These are phyloP conservation scores for Polylopha cassiicola DNA, from an alignment of 2,888 invertebrate species.

Conservation along the genomic window DNA sequence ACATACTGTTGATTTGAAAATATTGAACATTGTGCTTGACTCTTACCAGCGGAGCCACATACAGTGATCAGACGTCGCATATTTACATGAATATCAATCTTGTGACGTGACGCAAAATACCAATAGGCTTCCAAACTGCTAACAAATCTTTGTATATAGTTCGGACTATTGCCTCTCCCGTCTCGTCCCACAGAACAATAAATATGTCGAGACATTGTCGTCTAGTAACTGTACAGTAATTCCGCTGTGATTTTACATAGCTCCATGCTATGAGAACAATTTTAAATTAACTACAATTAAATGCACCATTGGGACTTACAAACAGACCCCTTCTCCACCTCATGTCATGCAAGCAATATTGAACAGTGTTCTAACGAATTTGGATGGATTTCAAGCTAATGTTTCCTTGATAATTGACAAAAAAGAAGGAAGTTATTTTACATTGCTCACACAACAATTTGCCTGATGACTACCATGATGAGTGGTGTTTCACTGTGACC, in stretches of 20 bases:
- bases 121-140: no score
- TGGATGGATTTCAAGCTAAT: constrained; percentile 42
- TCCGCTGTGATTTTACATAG: no score
- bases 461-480: no score
- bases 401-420: constrained; percentile 29
- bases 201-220: no score
- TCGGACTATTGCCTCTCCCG: no score
- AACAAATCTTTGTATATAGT: no score
- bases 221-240: no score
- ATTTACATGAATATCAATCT: no score
- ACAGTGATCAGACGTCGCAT: no score
- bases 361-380: constrained; percentile 49
- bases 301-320: constrained; percentile 70
- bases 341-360: constrained; percentile 66
- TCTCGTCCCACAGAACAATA: no score
- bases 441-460: constrained; percentile 60
- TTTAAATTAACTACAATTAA: constrained; percentile 72
- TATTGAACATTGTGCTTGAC: constrained; percentile 62
- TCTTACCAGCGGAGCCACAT: constrained; percentile 32
- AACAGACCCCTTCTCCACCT: constrained; percentile 40
- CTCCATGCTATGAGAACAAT: constrained; percentile 71
- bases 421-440: constrained; percentile 26
- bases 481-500: no score
- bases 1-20: constrained; percentile 54
- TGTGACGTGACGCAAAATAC: no score